A percentile compares a stretch with the other conserved stretches of the same genome.
Conservation (phyloP, 2,113 vertebrate genomes). For the Phoxinus phoxinus region DNA sequence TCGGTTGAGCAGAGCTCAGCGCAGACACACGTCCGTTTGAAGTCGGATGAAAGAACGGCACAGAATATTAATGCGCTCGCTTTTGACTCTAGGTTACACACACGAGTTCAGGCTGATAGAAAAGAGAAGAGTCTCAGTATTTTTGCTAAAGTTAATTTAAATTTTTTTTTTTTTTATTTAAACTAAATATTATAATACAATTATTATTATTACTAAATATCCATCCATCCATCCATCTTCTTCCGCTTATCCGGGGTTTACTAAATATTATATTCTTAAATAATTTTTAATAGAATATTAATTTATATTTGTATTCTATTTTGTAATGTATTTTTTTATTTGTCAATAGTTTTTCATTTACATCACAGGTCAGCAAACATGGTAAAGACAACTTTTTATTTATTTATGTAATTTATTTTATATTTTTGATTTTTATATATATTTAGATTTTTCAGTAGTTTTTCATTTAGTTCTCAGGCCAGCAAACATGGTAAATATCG, state of each 20-base stretch:
- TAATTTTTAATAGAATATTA: too few species aligned
- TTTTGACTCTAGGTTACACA: background rate
- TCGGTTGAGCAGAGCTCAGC: background rate
- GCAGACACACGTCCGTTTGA: background rate
- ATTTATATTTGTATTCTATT: too few species aligned
- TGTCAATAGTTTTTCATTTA: background rate
- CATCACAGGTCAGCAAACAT: background rate
- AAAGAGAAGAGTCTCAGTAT: background rate
- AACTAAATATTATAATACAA: too few species aligned
- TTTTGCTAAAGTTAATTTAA: background rate
- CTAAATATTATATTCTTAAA: too few species aligned
- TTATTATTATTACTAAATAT: too few species aligned
- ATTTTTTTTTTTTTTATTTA: background rate
- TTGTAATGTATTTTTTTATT: too few species aligned
- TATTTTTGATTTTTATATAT: too few species aligned
- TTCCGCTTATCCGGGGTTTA: too few species aligned
- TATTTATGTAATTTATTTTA: background rate
- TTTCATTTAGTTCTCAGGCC: background rate
- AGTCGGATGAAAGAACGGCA: background rate
- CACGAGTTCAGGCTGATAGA: background rate
- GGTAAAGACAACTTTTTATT: too few species aligned
- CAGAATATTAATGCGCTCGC: conserved; percentile 7
- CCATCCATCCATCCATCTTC: too few species aligned
- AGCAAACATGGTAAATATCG: background rate
- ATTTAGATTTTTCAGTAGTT: background rate